Conservation (phyloP, 2,797 vertebrate species). For the Sebastes steindachneri region DNA sequence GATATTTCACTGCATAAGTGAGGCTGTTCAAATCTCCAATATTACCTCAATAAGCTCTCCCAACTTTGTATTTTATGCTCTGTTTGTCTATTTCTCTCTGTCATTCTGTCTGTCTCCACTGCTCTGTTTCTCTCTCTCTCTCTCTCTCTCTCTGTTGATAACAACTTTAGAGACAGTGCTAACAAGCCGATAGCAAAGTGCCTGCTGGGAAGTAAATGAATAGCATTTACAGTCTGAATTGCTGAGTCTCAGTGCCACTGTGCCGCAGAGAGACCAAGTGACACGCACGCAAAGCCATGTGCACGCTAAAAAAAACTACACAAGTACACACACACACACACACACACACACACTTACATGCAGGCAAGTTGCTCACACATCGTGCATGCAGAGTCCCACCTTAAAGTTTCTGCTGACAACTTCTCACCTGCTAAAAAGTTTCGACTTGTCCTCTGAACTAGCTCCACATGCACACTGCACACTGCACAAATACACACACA, state of each 20-base stretch:
- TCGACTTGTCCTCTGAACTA: neutral
- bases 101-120: neutral
- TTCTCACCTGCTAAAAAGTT: slow-evolving; percentile 1
- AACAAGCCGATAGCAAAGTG: slow-evolving; percentile 8
- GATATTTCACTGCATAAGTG: neutral
- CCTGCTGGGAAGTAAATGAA: slow-evolving; percentile 33
- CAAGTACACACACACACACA: too few relatives aligned
- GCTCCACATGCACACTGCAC: neutral
- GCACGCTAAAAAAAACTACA: neutral
- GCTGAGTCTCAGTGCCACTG: neutral
- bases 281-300: neutral
- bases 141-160: neutral
- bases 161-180: neutral
- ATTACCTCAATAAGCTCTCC: neutral
- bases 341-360: neutral
- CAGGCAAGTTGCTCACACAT: neutral
- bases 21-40: neutral
- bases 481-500: neutral
- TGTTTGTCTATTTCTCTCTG: neutral
- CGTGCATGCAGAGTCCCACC: neutral
- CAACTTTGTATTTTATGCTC: neutral
- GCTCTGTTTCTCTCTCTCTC: neutral
- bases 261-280: neutral
- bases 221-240: slow-evolving; percentile 17
- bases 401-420: neutral